Evolutionary conservation across 2,888 invertebrate species (phyloP).

Genomic region (Phania funesta): DNA sequence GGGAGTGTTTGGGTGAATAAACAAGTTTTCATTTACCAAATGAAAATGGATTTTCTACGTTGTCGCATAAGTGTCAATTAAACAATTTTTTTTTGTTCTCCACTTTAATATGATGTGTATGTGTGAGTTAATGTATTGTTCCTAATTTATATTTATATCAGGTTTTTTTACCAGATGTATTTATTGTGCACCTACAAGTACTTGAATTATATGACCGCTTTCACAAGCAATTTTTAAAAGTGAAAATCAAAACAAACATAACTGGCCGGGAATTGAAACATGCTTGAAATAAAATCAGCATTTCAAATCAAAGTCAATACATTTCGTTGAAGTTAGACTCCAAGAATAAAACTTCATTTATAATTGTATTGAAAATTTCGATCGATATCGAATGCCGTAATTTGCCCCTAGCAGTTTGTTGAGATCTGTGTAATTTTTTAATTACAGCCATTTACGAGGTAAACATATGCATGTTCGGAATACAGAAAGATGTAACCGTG

Average conservation of each 20-base stretch:
- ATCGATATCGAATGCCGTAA: too few species aligned
- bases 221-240: constrained; percentile 3
- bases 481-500: too few species aligned
- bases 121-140: neutral
- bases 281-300: too few species aligned
- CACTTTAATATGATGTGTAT: neutral
- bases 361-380: too few species aligned
- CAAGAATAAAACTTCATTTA: too few species aligned
- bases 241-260: neutral
- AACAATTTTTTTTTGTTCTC: neutral
- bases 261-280: too few species aligned
- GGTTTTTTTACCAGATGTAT: constrained; percentile 22
- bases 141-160: neutral
- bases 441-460: too few species aligned
- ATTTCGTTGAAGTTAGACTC: too few species aligned
- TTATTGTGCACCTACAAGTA: constrained; percentile 36
- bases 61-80: constrained; percentile 65
- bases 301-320: too few species aligned
- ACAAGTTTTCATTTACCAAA: neutral
- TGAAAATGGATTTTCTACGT: constrained; percentile 60
- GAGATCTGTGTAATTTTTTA: too few species aligned
- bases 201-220: constrained; percentile 36
- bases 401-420: too few species aligned
- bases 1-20: neutral
- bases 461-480: too few species aligned